Evolutionary conservation across 1,140 invertebrate species (phyloP).

Genomic region (Bombus pascuorum): DNA sequence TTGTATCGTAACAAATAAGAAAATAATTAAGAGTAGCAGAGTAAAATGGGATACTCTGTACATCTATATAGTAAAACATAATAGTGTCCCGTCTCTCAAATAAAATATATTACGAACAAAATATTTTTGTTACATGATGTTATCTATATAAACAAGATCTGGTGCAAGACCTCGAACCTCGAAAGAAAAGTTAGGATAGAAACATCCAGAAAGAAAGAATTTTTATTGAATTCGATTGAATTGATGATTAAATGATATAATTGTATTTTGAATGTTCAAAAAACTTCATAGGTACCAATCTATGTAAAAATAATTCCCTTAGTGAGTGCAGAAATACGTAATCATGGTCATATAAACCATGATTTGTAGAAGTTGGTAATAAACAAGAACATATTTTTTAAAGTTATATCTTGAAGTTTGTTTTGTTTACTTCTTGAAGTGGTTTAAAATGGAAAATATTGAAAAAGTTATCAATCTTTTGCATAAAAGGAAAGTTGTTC

Average conservation of each 20-base stretch:
- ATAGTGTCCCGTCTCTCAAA: too few relatives aligned
- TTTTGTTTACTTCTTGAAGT: not conserved
- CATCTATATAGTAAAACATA: too few relatives aligned
- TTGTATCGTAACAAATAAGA: too few relatives aligned
- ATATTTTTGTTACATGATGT: too few relatives aligned
- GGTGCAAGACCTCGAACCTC: not conserved
- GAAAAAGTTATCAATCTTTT: conserved; percentile 43
- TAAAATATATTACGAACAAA: too few relatives aligned
- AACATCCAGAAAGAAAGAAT: not conserved
- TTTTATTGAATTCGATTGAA: not conserved
- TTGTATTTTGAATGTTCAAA: too few relatives aligned
- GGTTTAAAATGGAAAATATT: conserved; percentile 53
- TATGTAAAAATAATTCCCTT: not conserved
- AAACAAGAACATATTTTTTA: not conserved
- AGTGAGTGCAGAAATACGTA: not conserved
- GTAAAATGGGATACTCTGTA: too few relatives aligned
- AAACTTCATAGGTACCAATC: not conserved
- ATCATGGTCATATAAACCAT: not conserved
- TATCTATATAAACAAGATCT: not conserved
- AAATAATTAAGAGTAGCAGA: too few relatives aligned
- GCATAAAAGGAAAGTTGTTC: conserved; percentile 32
- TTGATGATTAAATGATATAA: too few relatives aligned
- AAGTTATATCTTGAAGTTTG: not conserved
- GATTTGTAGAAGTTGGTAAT: not conserved
- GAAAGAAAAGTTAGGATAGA: not conserved